phyloP scores from a whole-genome alignment of 2,888 invertebrate genomes.

The Stenchaetothrips biformis region DNA sequence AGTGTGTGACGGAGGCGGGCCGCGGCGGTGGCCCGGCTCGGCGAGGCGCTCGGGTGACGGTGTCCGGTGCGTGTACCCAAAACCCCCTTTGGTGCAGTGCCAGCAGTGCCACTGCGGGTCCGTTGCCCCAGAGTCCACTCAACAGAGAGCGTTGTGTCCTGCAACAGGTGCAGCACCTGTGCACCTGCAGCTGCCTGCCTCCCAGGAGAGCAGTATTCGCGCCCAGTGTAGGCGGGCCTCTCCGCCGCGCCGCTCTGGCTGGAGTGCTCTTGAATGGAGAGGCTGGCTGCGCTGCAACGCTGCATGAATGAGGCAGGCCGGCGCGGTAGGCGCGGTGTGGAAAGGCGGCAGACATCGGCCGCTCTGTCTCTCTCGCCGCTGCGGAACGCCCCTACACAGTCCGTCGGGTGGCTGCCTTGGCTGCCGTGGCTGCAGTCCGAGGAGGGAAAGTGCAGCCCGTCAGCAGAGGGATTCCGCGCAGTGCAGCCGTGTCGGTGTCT shows the following conservation, averaged over 20 bases:
- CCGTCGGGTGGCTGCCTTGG: too few species aligned
- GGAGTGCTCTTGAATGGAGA: conserved; percentile 32
- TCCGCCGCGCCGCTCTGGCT: not conserved
- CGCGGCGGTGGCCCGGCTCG: not conserved
- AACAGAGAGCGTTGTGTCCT: not conserved
- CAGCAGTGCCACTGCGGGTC: not conserved
- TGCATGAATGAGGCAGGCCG: too few species aligned
- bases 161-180: conserved; percentile 18
- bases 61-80: too few species aligned
- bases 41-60: too few species aligned
- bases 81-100: not conserved
- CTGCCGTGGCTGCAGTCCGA: too few species aligned
- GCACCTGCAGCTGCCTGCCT: conserved; percentile 6
- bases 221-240: too few species aligned
- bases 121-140: not conserved
- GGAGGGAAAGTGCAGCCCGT: too few species aligned
- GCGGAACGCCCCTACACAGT: too few species aligned
- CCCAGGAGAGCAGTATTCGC: not conserved
- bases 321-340: conserved; percentile 32
- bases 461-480: too few species aligned
- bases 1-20: not conserved
- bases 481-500: too few species aligned
- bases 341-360: not conserved
- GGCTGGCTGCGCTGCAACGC: too few species aligned
- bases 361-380: too few species aligned